These are phyloP conservation scores for Cyphomyrus plagiostoma DNA, from an alignment of 2,113 vertebrate species.

Conservation along the genomic window DNA sequence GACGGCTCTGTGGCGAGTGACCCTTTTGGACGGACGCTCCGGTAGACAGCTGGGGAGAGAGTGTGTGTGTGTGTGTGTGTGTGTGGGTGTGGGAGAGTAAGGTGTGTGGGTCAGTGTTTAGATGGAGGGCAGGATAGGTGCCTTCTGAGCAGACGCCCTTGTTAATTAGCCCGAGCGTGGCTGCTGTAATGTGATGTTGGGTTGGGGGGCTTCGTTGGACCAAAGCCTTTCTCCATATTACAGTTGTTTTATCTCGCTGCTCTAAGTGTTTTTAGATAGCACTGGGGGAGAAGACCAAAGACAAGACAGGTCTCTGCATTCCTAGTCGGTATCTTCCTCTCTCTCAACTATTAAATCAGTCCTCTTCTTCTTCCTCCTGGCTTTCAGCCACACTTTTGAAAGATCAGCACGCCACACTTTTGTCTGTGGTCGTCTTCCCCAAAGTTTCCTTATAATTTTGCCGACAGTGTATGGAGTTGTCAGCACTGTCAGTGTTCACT, in stretches of 20 bases:
- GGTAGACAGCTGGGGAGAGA: background rate
- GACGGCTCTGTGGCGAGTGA: background rate
- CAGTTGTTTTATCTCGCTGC: conserved; percentile 84
- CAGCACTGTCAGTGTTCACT: background rate
- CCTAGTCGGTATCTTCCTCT: conserved; percentile 42
- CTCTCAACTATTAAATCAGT: conserved; percentile 43
- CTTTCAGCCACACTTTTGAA: background rate
- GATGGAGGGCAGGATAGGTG: background rate
- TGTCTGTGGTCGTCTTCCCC: background rate
- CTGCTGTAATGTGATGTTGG: conserved; percentile 72
- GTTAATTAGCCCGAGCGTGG: conserved; percentile 87
- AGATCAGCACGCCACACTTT: background rate
- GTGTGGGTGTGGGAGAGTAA: conserved; percentile 14
- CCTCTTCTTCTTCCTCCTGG: background rate
- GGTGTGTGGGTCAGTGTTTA: background rate
- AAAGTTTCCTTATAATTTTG: background rate
- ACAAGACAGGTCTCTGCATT: conserved; percentile 45
- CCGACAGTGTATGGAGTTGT: background rate
- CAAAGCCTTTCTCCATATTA: conserved; percentile 81
- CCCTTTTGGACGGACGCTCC: background rate
- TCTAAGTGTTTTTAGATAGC: conserved; percentile 64
- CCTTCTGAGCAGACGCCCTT: conserved; percentile 77
- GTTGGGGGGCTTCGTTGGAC: conserved; percentile 70
- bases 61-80: background rate
- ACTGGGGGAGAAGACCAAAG: conserved; percentile 30